Evolutionary conservation across 1,140 invertebrate genomes (phyloP).

Genomic region (Amyelois transitella): DNA sequence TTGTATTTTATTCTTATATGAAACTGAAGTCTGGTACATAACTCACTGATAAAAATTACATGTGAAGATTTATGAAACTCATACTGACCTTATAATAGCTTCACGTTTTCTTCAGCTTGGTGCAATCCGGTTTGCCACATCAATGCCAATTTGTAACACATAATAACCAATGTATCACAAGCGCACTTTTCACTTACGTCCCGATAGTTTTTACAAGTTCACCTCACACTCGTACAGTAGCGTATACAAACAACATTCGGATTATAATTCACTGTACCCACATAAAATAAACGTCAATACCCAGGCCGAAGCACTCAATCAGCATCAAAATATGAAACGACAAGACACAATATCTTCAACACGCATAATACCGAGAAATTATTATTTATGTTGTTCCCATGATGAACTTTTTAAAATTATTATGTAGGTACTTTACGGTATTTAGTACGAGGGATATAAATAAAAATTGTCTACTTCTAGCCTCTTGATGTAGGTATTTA

Average conservation of each 20-base stretch:
- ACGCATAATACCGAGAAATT: neutral
- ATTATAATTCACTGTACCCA: constrained; percentile 39
- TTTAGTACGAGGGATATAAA: too few species aligned
- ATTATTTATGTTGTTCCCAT: neutral
- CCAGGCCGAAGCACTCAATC: constrained; percentile 31
- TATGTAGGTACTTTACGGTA: too few species aligned
- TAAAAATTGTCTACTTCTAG: too few species aligned
- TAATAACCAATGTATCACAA: constrained; percentile 46
- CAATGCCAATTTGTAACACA: constrained; percentile 54
- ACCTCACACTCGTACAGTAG: constrained; percentile 43
- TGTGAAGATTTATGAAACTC: constrained; percentile 1
- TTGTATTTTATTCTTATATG: too few species aligned
- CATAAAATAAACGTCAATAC: constrained; percentile 56
- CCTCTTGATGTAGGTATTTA: too few species aligned
- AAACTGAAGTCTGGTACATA: neutral
- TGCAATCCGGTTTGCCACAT: constrained; percentile 70
- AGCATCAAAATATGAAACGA: neutral
- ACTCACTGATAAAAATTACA: neutral
- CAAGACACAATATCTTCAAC: neutral
- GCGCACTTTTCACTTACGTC: constrained; percentile 40
- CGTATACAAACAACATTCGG: constrained; percentile 51
- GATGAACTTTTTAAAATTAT: too few species aligned
- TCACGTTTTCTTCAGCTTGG: constrained; percentile 64
- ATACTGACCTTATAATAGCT: constrained; percentile 63
- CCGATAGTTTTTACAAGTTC: constrained; percentile 22